These are phyloP conservation scores for Eueremaeus valkanovi DNA, from an alignment of 2,888 invertebrate species.

Conservation along the genomic window DNA sequence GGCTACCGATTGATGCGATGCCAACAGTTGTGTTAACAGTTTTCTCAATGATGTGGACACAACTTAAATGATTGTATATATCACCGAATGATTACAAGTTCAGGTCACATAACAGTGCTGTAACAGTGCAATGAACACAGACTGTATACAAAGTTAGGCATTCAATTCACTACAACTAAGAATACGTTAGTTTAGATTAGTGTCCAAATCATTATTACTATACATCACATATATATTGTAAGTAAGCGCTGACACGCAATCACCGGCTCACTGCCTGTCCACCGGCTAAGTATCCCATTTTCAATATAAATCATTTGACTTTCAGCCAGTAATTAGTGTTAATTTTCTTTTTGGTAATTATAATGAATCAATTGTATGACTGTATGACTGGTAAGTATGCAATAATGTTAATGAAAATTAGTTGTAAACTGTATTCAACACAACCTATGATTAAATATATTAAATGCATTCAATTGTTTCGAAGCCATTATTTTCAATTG, in stretches of 20 bases:
- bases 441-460: no score
- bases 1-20: background rate
- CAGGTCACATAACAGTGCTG: conserved; percentile 5
- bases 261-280: no score
- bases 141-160: background rate
- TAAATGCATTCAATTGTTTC: no score
- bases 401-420: no score
- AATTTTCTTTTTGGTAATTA: no score
- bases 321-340: no score
- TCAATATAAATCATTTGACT: no score
- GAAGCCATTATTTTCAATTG: no score
- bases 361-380: no score
- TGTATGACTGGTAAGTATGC: no score
- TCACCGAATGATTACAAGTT: conserved; percentile 1
- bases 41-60: background rate
- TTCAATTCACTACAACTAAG: background rate
- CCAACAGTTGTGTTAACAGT: background rate
- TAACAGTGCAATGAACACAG: background rate
- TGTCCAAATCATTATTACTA: background rate
- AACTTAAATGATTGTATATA: background rate
- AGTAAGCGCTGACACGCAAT: background rate
- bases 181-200: background rate
- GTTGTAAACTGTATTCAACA: no score
- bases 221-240: background rate
- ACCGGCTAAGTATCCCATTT: no score